Evolutionary conservation across 2,113 vertebrate genomes (phyloP), one percentile per base, ranked within the genome.

Genomic region (Collichthys lucidus): DNA sequence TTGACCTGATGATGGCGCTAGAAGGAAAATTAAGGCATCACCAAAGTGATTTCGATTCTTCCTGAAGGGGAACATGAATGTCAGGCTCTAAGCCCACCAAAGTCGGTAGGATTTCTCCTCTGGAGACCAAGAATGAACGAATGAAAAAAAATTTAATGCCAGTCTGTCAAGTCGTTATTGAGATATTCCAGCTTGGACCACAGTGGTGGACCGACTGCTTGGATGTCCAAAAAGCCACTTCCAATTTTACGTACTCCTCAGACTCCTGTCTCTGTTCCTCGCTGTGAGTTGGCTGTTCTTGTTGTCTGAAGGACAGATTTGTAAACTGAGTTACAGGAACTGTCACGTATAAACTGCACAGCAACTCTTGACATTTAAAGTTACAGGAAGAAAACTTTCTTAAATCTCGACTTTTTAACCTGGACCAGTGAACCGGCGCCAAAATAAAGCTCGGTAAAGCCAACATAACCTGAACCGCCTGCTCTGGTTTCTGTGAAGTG

Each of bases 291-390:
- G 7, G 11, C 61, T 26, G 7, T 74, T 52, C 16, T 15, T n/a
- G 26, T 80, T 72, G 47, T 71, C 46, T 68, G 66, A 74, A 24
- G 67, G 52, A 66, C 57, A 35, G 57, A 56, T 70, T 47, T 71
- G 49, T 53, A 74, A 71, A 82, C n/a, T 61, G 61, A 53, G 31
- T 78, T 22, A 16, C 64, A 70, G 20, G 42, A 60, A 14, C 59
- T 24, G 4, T 15, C 7, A 2, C 4, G 0, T 16, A 24, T 63
- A n/a, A 56, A 35, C 60, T 44, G 74, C 57, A 73, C 72, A 59
- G 52, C 24, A 55, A 40, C 44, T 40, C 42, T 76, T 76, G 20
- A 40, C 60, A 0, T 72, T 42, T 35, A 46, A 29, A 44, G 19
- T 66, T 55, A 53, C 24, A 20, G 9, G 42, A 2, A 52, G 55